Evolutionary conservation across 2,113 vertebrate genomes (phyloP).

Genomic region (Grus americana): DNA sequence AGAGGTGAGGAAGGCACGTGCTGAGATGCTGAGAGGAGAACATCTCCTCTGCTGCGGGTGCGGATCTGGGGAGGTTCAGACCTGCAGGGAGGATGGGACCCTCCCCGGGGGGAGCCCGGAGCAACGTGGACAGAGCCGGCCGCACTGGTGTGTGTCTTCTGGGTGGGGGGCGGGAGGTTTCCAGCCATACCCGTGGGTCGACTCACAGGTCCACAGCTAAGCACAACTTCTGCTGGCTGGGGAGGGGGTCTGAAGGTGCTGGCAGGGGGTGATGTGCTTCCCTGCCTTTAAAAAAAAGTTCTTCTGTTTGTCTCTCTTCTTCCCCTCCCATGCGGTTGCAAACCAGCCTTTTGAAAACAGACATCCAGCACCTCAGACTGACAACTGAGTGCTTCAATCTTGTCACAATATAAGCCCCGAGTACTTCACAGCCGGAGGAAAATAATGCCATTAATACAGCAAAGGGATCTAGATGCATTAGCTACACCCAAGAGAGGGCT

Average conservation of each 20-base stretch:
- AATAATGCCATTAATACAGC: not conserved
- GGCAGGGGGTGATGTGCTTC: not conserved
- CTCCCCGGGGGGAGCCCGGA: not conserved
- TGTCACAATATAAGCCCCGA: not conserved
- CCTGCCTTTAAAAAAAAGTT: not conserved
- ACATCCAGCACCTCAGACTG: not conserved
- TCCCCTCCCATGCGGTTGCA: not conserved
- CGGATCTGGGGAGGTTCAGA: not conserved
- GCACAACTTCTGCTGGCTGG: not conserved
- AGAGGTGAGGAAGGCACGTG: not conserved
- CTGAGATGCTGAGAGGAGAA: not conserved
- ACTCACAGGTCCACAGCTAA: rapidly evolving
- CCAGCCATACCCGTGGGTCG: no score
- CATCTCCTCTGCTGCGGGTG: no score
- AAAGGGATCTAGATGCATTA: not conserved
- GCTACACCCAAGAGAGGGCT: not conserved
- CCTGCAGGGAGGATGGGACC: not conserved
- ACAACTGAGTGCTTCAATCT: not conserved
- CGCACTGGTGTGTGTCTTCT: not conserved
- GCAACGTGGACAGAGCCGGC: not conserved
- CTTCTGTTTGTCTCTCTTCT: not conserved
- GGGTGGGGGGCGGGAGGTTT: no score
- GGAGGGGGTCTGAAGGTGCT: not conserved
- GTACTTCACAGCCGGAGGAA: not conserved
- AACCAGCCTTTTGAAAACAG: not conserved